Percentiles rank a stretch among this genome's conserved stretches.
Conservation (phyloP, 2,888 invertebrate genomes). For the Steinernema carpocapsae region DNA sequence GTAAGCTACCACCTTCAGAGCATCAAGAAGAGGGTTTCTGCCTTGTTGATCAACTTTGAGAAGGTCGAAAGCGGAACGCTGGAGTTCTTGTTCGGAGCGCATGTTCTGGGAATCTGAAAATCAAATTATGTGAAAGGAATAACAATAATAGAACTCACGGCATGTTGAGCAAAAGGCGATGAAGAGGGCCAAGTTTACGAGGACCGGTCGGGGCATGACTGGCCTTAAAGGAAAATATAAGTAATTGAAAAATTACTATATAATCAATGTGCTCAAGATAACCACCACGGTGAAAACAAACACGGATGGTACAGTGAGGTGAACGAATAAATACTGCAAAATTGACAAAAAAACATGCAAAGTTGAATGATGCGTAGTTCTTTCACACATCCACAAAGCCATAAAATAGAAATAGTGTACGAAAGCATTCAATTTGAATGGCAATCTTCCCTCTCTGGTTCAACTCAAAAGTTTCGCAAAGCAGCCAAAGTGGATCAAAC, state of each 20-base stretch:
- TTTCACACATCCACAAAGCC: background rate
- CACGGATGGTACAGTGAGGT: background rate
- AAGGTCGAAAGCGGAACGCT: slow-evolving; percentile 19
- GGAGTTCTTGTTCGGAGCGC: background rate
- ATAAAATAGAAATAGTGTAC: background rate
- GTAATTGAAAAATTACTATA: background rate
- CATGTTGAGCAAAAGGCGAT: background rate
- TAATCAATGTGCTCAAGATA: background rate
- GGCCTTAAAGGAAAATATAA: background rate
- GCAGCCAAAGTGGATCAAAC: too few species aligned
- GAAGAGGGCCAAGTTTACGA: slow-evolving; percentile 15
- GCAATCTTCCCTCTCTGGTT: too few species aligned
- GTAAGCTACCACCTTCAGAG: background rate
- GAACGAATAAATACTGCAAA: background rate
- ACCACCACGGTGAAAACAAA: background rate
- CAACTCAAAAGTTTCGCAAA: too few species aligned
- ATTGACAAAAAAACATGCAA: background rate
- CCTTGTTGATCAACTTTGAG: background rate
- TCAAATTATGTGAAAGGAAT: background rate
- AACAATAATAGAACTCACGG: background rate
- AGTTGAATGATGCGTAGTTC: background rate
- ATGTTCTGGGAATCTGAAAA: background rate
- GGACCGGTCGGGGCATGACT: background rate
- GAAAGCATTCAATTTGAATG: too few species aligned
- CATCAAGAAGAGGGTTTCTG: background rate